Percentiles rank a stretch among this genome's conserved stretches.
phyloP scores from a whole-genome alignment of 2,113 vertebrate genomes.

The Zosterops lateralis region DNA sequence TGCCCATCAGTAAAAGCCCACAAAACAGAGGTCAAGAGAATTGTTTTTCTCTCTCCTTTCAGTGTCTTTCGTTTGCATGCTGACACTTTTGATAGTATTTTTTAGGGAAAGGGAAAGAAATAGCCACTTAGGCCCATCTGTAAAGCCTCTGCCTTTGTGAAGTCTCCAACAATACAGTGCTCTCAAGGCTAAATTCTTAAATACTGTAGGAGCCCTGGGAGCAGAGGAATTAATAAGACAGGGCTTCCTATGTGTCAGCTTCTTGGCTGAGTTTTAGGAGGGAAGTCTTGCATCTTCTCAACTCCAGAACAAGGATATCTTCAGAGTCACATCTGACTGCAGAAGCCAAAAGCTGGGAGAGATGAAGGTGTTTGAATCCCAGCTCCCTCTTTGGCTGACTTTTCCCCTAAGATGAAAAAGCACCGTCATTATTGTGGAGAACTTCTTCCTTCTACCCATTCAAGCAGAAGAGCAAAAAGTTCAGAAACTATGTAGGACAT shows the following conservation, averaged over 20 bases:
- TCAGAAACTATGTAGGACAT: constrained; percentile 15
- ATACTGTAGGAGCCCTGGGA: background rate
- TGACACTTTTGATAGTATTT: background rate
- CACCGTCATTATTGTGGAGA: background rate
- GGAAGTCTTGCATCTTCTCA: background rate
- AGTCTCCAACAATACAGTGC: background rate
- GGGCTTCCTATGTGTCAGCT: background rate
- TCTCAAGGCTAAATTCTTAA: background rate
- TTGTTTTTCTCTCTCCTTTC: background rate
- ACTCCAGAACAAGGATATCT: background rate
- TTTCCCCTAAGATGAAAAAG: background rate
- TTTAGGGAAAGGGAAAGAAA: background rate
- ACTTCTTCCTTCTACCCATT: background rate
- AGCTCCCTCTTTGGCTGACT: background rate
- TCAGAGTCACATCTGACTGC: background rate
- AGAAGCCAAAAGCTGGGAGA: background rate
- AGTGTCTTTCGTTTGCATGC: background rate
- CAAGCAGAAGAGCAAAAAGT: background rate
- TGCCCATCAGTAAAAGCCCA: background rate
- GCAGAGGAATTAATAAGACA: background rate
- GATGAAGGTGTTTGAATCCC: background rate
- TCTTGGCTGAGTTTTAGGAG: background rate
- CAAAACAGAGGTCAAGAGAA: background rate
- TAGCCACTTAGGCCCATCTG: background rate
- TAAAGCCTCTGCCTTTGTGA: background rate